phyloP scores from a whole-genome alignment of 2,797 vertebrate genomes.

The Petrocephalus sullivani region DNA sequence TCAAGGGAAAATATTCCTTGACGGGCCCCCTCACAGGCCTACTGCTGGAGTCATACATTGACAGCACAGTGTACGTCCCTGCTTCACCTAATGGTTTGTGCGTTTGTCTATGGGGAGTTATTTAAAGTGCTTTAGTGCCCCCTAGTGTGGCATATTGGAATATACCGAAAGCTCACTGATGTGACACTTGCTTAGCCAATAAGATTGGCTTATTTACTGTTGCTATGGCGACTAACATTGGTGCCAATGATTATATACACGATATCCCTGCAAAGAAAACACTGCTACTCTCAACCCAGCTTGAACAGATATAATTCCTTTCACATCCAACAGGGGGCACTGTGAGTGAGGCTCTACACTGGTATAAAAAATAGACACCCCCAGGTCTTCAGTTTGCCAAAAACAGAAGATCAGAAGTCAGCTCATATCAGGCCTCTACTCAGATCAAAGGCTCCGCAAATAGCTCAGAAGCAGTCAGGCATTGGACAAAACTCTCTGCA shows the following conservation, averaged over 20 bases:
- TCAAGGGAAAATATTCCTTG: not conserved
- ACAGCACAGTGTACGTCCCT: not conserved
- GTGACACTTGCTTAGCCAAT: not conserved
- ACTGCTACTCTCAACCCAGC: not conserved
- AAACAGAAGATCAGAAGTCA: constrained; percentile 31
- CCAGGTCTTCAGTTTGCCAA: not conserved
- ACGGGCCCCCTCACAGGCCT: not conserved
- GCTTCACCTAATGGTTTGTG: not conserved
- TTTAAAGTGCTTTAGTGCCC: constrained; percentile 38
- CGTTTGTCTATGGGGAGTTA: not conserved
- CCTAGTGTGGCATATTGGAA: constrained; percentile 21
- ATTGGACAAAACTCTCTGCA: constrained; percentile 20
- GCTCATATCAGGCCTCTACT: constrained; percentile 24
- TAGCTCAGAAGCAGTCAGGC: constrained; percentile 34
- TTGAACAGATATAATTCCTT: not conserved
- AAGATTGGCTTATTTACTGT: not conserved
- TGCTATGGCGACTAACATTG: not conserved
- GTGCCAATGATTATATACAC: not conserved
- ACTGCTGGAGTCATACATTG: not conserved
- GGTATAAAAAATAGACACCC: not conserved
- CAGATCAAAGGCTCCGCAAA: constrained; percentile 38
- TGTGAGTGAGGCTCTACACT: not conserved
- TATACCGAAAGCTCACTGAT: not conserved
- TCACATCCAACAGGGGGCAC: constrained; percentile 21
- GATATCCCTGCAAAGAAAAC: not conserved